These are phyloP conservation scores for Centropus bengalensis DNA, from an alignment of 2,113 vertebrate genomes.

Conservation along the genomic window DNA sequence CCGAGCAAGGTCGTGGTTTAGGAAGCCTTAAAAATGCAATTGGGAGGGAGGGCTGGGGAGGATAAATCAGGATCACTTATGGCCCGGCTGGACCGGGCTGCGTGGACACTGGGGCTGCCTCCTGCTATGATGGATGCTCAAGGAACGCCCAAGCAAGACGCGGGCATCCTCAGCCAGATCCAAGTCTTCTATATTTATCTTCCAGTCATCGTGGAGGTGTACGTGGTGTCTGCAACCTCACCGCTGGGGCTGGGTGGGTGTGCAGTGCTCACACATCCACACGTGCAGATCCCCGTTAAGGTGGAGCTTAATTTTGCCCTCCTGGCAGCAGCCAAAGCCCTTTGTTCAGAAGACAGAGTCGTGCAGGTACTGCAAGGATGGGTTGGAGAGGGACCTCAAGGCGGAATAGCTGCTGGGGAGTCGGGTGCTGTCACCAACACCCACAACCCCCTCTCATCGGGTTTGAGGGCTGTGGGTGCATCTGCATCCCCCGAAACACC, in stretches of 20 bases:
- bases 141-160: background rate
- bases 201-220: background rate
- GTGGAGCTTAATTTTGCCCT: background rate
- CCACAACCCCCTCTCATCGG: accelerated
- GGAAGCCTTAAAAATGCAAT: background rate
- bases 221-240: background rate
- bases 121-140: background rate
- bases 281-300: background rate
- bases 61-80: background rate
- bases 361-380: background rate
- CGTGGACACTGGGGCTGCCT: background rate
- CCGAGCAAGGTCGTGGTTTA: background rate
- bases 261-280: background rate
- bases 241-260: background rate
- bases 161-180: background rate
- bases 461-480: background rate
- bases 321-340: background rate
- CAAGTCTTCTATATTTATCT: background rate
- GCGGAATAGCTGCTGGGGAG: background rate
- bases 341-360: background rate
- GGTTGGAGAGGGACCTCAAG: background rate
- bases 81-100: accelerated
- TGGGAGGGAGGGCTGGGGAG: background rate
- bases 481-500: background rate
- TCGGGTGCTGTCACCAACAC: accelerated